Conservation (phyloP, 1,140 invertebrate species). For the Aphis craccivora region DNA sequence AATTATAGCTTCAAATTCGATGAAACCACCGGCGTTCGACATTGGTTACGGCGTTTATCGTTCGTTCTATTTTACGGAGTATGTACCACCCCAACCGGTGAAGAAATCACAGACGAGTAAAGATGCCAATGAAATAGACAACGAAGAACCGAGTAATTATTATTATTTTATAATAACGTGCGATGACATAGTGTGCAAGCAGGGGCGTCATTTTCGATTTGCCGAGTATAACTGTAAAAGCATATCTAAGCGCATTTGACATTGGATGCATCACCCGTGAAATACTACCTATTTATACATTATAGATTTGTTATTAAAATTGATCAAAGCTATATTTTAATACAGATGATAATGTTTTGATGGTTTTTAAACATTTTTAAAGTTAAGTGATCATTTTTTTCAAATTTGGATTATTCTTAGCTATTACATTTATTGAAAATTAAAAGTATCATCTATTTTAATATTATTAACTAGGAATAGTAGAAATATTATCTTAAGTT, state of each 20-base stretch:
- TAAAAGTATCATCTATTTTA: too few species aligned
- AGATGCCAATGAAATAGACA: not conserved
- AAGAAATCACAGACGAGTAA: constrained; percentile 4
- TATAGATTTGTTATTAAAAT: not conserved
- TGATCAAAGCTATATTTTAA: too few species aligned
- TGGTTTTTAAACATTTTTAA: not conserved
- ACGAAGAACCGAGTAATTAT: constrained; percentile 30
- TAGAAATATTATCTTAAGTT: too few species aligned
- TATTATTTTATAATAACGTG: not conserved
- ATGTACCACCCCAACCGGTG: constrained; percentile 23
- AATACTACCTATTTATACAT: not conserved
- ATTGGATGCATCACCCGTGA: not conserved
- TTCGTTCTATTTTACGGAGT: constrained; percentile 58
- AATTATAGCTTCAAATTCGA: constrained; percentile 52
- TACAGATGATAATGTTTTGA: too few species aligned
- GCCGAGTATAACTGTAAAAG: not conserved
- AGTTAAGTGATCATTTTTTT: not conserved
- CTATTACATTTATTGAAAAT: too few species aligned
- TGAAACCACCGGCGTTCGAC: constrained; percentile 53
- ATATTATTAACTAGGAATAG: too few species aligned
- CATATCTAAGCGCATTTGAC: not conserved
- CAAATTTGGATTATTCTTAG: not conserved
- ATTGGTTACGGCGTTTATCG: constrained; percentile 56
- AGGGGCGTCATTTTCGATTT: not conserved
- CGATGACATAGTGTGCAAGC: not conserved